A percentile compares a stretch with the other conserved stretches of the same genome.
phyloP scores from a whole-genome alignment of 2,888 invertebrate species.

The Lycophotia porphyrea region DNA sequence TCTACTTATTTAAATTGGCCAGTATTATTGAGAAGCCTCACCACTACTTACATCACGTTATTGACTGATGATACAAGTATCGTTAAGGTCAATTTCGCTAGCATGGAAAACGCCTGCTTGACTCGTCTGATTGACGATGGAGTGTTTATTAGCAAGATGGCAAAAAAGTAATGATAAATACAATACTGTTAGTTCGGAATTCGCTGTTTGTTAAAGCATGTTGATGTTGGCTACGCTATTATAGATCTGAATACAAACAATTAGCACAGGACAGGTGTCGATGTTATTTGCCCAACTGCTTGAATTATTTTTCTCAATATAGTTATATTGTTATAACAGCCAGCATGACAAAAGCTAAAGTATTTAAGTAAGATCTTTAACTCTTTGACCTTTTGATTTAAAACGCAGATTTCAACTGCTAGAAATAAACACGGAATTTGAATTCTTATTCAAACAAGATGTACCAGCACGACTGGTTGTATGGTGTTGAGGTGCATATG shows the following conservation, averaged over 20 bases:
- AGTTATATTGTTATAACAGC: neutral
- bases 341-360: neutral
- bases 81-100: conserved; percentile 23
- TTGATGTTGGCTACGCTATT: neutral
- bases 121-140: neutral
- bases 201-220: conserved; percentile 7
- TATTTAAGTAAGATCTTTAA: neutral
- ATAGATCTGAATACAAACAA: conserved; percentile 4
- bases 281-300: neutral
- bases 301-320: neutral
- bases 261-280: neutral
- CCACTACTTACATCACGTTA: conserved; percentile 7
- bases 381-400: too few species aligned
- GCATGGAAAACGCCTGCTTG: conserved; percentile 16
- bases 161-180: neutral
- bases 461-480: neutral
- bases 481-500: neutral
- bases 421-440: neutral
- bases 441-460: neutral
- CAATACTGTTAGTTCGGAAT: neutral
- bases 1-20: conserved; percentile 37
- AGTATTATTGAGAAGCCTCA: conserved; percentile 32
- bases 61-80: conserved; percentile 28
- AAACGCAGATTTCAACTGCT: neutral
- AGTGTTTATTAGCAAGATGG: conserved; percentile 1